Evolutionary conservation across 2,797 vertebrate species (phyloP).

Genomic region (Scyliorhinus canicula): DNA sequence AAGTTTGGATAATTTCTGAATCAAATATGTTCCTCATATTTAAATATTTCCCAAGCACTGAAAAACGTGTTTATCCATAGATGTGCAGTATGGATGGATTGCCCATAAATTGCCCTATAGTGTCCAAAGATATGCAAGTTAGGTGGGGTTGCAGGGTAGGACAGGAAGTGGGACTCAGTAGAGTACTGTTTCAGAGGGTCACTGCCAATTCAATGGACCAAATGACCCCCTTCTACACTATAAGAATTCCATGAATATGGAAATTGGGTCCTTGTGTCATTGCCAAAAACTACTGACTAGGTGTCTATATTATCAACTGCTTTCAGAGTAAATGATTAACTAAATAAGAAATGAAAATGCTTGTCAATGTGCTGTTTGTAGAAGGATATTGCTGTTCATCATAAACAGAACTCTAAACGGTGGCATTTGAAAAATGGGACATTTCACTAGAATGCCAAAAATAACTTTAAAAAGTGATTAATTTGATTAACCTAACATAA

Average conservation of each 20-base stretch:
- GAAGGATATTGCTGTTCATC: background rate
- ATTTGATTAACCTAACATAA: background rate
- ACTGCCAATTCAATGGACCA: too few relatives aligned
- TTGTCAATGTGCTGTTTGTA: background rate
- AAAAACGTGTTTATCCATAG: too few relatives aligned
- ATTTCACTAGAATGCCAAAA: background rate
- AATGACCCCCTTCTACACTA: too few relatives aligned
- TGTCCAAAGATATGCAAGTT: too few relatives aligned
- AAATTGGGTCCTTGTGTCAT: background rate
- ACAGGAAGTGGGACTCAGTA: too few relatives aligned
- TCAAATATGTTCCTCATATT: background rate
- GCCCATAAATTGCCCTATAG: too few relatives aligned
- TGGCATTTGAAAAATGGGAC: background rate
- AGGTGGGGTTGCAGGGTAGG: too few relatives aligned
- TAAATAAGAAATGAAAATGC: background rate
- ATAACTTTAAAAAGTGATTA: background rate
- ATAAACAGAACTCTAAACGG: background rate
- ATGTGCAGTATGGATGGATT: too few relatives aligned
- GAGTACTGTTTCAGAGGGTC: too few relatives aligned
- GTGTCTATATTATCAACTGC: too few relatives aligned
- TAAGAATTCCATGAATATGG: too few relatives aligned
- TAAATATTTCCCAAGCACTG: too few relatives aligned
- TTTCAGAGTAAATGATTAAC: background rate
- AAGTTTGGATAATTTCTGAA: slow-evolving; percentile 1
- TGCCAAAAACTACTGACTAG: background rate